phyloP scores from a whole-genome alignment of 92 coral and sea anemone genomes.

The Bergia puertoricense region DNA sequence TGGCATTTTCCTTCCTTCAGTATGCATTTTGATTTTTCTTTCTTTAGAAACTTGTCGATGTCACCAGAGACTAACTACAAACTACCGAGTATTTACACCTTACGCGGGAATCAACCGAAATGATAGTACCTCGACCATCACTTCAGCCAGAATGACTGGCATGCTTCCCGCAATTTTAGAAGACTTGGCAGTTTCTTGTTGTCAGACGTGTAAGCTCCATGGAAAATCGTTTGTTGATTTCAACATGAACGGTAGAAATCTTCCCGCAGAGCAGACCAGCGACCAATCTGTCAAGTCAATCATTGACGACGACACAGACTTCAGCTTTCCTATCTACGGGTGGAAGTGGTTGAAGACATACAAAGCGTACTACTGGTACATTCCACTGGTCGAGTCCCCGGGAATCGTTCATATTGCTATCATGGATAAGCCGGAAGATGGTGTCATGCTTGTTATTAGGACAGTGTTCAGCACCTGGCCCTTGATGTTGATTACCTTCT shows the following conservation, averaged over 20 bases:
- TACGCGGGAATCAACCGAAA: conserved; percentile 48
- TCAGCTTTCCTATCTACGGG: conserved; percentile 82
- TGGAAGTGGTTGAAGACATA: conserved; percentile 73
- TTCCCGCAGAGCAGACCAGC: conserved; percentile 59
- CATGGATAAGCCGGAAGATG: conserved; percentile 46
- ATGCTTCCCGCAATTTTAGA: conserved; percentile 75
- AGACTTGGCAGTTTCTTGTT: conserved; percentile 67
- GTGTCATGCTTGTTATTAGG: conserved; percentile 48
- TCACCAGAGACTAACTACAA: conserved; percentile 68
- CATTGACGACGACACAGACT: conserved; percentile 48
- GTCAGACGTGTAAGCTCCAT: conserved; percentile 70
- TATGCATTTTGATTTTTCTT: neutral
- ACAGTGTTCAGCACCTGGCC: conserved; percentile 73
- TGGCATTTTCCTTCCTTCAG: neutral
- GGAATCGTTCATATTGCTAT: conserved; percentile 74
- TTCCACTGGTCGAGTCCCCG: conserved; percentile 75
- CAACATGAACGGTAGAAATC: conserved; percentile 59
- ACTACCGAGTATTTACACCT: conserved; percentile 75
- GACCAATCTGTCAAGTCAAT: conserved; percentile 58
- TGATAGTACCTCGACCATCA: neutral
- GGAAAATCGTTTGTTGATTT: conserved; percentile 76
- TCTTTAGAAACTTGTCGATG: conserved; percentile 82
- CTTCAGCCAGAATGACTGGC: conserved; percentile 63
- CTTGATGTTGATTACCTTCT: conserved; percentile 50
- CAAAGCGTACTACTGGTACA: conserved; percentile 57